phyloP scores from a whole-genome alignment of 35 echinoderm and acorn worm genomes.

The Heliocidaris tuberculata region DNA sequence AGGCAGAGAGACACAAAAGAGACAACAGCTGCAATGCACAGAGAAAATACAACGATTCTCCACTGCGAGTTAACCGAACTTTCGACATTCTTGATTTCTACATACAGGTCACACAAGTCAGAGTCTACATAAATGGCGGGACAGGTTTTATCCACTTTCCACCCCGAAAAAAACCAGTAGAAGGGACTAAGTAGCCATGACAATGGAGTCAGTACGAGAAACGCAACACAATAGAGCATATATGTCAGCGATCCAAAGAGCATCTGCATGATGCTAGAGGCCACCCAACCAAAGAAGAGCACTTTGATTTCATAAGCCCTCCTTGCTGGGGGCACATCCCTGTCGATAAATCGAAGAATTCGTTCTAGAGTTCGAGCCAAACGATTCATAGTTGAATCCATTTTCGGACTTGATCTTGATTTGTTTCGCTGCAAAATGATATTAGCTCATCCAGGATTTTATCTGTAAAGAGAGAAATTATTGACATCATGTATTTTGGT shows the following conservation, averaged over 20 bases:
- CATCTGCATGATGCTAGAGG: background rate
- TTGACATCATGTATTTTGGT: too few species aligned
- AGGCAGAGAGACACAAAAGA: background rate
- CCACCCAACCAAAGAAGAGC: background rate
- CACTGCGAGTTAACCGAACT: background rate
- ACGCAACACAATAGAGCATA: background rate
- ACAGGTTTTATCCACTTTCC: background rate
- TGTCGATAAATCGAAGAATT: background rate
- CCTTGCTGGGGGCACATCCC: background rate
- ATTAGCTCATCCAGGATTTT: too few species aligned
- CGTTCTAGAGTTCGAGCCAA: background rate
- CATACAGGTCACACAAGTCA: background rate
- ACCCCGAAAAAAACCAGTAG: background rate
- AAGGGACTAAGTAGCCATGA: background rate
- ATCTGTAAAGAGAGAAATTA: too few species aligned
- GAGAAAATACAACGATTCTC: background rate
- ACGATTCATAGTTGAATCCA: background rate
- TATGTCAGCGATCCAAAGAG: background rate
- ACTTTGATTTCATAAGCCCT: background rate
- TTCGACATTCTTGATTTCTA: background rate
- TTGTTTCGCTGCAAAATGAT: too few species aligned
- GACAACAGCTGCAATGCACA: background rate
- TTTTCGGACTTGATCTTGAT: background rate
- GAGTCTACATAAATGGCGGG: background rate
- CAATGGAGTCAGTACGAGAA: background rate